Evolutionary conservation across 2,888 invertebrate genomes (phyloP).

Genomic region (Oligia latruncula): DNA sequence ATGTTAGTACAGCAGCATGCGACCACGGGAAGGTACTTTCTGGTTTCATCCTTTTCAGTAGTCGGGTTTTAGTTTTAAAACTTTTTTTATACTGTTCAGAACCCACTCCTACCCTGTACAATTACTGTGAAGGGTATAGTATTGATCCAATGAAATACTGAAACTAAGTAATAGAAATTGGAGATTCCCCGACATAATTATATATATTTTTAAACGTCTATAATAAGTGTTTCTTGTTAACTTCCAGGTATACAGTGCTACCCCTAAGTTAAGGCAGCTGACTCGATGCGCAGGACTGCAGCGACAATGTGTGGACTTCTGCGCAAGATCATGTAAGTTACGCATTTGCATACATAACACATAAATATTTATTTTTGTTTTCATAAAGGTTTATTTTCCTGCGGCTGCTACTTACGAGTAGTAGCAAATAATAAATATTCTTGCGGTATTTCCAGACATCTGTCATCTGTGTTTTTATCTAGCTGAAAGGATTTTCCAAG

Average conservation of each 20-base stretch:
- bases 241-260: constrained; percentile 92
- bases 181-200: not conserved
- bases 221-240: not conserved
- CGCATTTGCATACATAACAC: not conserved
- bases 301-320: constrained; percentile 92
- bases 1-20: no score
- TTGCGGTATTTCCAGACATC: not conserved
- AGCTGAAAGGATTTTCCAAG: not conserved
- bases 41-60: no score
- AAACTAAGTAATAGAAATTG: not conserved
- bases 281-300: constrained; percentile 92
- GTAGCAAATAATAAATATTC: not conserved
- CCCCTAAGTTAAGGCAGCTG: constrained; percentile 92
- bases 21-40: no score
- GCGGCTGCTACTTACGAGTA: not conserved
- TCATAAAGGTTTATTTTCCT: not conserved
- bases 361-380: not conserved
- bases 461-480: not conserved
- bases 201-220: no score
- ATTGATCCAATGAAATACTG: not conserved
- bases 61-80: no score
- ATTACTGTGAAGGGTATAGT: no score
- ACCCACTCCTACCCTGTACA: no score
- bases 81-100: no score
- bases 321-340: constrained; percentile 92